Percentiles rank a stretch among this genome's conserved stretches.
These are phyloP conservation scores for Rhingia campestris DNA, from an alignment of 2,888 invertebrate species.

Conservation along the genomic window DNA sequence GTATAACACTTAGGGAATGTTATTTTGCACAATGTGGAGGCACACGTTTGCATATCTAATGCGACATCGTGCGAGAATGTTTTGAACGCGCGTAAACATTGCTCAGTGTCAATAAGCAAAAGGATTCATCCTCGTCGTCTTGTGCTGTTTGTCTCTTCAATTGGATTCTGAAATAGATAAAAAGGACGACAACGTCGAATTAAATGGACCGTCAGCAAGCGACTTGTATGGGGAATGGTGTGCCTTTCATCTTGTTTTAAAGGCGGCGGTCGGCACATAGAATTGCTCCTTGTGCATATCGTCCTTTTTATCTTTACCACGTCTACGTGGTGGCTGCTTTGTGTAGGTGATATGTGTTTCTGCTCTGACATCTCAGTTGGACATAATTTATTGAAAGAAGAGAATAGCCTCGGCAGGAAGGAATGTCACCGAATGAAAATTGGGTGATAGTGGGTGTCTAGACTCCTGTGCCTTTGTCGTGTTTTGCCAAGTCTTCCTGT, in stretches of 20 bases:
- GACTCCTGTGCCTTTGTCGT: conserved; percentile 15
- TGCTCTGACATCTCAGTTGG: conserved; percentile 31
- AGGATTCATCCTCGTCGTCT: conserved; percentile 26
- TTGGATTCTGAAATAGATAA: background rate
- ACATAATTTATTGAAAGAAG: conserved; percentile 43
- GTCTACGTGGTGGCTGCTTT: background rate
- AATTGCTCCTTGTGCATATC: background rate
- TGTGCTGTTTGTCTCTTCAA: conserved; percentile 20
- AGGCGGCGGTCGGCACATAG: background rate
- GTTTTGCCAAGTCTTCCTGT: conserved; percentile 7
- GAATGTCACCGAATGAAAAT: conserved; percentile 9
- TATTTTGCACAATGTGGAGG: conserved; percentile 27
- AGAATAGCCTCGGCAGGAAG: conserved; percentile 2
- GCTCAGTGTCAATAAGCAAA: conserved; percentile 25
- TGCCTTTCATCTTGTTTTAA: conserved; percentile 4
- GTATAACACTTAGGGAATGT: conserved; percentile 10
- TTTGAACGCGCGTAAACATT: conserved; percentile 17
- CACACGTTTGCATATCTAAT: conserved; percentile 59
- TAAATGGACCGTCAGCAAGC: conserved; percentile 40
- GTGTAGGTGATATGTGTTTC: background rate
- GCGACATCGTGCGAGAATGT: conserved; percentile 29
- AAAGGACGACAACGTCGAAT: background rate
- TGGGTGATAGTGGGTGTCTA: conserved; percentile 29
- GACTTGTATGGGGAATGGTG: conserved; percentile 9
- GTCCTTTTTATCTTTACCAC: conserved; percentile 33